Evolutionary conservation across 2,888 invertebrate genomes (phyloP).

Genomic region (Galerucella pusilla): DNA sequence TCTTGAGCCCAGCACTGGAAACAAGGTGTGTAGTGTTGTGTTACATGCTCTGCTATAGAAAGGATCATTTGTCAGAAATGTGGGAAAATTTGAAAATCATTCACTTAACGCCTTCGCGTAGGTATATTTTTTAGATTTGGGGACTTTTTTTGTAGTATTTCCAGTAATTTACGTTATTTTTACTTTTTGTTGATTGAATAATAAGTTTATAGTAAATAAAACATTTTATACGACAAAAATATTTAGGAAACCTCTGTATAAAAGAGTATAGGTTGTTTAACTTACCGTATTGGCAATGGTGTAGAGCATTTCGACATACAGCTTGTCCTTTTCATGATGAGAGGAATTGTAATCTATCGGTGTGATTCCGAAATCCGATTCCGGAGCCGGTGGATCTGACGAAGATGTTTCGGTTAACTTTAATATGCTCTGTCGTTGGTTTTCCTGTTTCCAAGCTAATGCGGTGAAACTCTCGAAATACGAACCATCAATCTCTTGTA

Average conservation of each 20-base stretch:
- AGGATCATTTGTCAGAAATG: too few species aligned
- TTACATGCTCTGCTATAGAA: background rate
- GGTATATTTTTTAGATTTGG: too few species aligned
- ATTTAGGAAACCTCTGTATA: too few species aligned
- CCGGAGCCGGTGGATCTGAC: constrained; percentile 72
- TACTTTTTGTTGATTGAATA: too few species aligned
- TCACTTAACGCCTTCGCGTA: too few species aligned
- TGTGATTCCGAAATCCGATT: constrained; percentile 59
- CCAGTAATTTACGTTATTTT: too few species aligned
- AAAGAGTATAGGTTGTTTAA: background rate
- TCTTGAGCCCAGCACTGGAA: background rate
- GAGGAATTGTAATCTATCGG: constrained; percentile 62
- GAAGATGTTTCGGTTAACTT: constrained; percentile 73
- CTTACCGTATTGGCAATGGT: constrained; percentile 95
- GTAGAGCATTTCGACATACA: constrained; percentile 92
- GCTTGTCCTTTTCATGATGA: constrained; percentile 72
- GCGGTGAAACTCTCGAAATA: constrained; percentile 96
- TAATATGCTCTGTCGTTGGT: constrained; percentile 82
- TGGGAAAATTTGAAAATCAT: too few species aligned
- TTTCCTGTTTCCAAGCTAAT: constrained; percentile 91
- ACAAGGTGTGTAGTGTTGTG: background rate
- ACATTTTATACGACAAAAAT: too few species aligned
- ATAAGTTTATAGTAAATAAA: too few species aligned
- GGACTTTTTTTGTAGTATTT: too few species aligned
- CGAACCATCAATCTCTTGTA: constrained; percentile 93